These are phyloP conservation scores for Lasioglossum albipes DNA, from an alignment of 1,140 invertebrate species.

Conservation along the genomic window DNA sequence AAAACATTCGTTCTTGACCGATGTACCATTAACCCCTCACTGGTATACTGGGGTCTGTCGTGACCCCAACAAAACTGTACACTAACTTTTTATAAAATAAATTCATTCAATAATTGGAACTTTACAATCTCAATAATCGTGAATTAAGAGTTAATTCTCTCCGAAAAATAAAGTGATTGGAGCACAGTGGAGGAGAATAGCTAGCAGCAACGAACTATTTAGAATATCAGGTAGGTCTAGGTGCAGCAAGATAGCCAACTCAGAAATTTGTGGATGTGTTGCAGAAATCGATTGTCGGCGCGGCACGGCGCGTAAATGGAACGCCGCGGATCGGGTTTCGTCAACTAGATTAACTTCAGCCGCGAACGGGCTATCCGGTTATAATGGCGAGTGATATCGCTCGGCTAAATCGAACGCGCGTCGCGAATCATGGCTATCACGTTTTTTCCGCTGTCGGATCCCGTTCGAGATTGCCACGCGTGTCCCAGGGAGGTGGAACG, in stretches of 20 bases:
- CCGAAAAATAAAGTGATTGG: too few species aligned
- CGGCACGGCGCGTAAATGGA: conserved; percentile 35
- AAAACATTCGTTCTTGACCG: too few species aligned
- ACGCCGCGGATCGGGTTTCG: conserved; percentile 44
- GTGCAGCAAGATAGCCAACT: background rate
- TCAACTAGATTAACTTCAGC: conserved; percentile 44
- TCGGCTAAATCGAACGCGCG: conserved; percentile 1
- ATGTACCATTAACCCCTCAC: too few species aligned
- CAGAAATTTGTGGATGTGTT: conserved; percentile 55
- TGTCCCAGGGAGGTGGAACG: background rate
- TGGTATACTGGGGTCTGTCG: too few species aligned
- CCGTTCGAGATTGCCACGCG: background rate
- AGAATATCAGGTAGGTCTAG: too few species aligned
- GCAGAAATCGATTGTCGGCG: conserved; percentile 44
- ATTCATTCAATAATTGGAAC: too few species aligned
- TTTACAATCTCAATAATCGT: too few species aligned
- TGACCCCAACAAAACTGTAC: too few species aligned
- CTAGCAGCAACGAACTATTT: too few species aligned
- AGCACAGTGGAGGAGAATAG: too few species aligned
- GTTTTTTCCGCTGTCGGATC: background rate
- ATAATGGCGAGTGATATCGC: conserved; percentile 26
- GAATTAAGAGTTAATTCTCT: too few species aligned
- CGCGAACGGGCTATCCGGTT: conserved; percentile 40
- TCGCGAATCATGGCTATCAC: conserved; percentile 2
- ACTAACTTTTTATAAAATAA: too few species aligned